Evolutionary conservation across 2,888 invertebrate species (phyloP).

Genomic region (Uloborus plumipes): DNA sequence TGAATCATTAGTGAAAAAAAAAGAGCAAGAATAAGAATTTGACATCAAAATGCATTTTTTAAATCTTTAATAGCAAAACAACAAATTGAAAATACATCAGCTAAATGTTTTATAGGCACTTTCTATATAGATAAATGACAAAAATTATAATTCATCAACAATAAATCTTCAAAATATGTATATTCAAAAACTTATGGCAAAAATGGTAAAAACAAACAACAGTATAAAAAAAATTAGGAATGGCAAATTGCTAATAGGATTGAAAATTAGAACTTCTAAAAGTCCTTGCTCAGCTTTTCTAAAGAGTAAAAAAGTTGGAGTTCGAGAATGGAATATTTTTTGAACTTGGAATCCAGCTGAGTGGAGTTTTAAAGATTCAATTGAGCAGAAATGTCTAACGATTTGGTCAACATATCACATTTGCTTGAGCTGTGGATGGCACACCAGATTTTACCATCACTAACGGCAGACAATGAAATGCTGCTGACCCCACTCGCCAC

Average conservation of each 20-base stretch:
- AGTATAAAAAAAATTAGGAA: no score
- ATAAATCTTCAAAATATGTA: no score
- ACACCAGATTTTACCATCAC: slow-evolving; percentile 16
- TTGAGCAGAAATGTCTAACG: slow-evolving; percentile 33
- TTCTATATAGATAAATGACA: no score
- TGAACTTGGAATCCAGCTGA: slow-evolving; percentile 2
- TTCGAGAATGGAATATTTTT: neutral
- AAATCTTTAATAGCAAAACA: no score
- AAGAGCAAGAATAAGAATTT: no score
- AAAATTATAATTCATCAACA: no score
- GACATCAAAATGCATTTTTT: no score
- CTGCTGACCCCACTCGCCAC: slow-evolving; percentile 14
- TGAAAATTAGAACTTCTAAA: slow-evolving; percentile 9
- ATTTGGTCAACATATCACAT: neutral
- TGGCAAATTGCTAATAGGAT: neutral
- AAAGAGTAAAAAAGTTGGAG: slow-evolving; percentile 26
- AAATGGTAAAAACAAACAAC: no score
- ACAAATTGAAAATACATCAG: no score
- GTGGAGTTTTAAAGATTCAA: slow-evolving; percentile 28
- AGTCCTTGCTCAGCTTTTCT: slow-evolving; percentile 5
- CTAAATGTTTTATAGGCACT: no score
- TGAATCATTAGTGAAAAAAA: no score
- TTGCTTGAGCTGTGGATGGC: slow-evolving; percentile 9
- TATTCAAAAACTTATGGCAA: no score
- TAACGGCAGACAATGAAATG: slow-evolving; percentile 11